phyloP scores from a whole-genome alignment of 2,113 vertebrate genomes.

The Ptilorrhoa leucosticta region DNA sequence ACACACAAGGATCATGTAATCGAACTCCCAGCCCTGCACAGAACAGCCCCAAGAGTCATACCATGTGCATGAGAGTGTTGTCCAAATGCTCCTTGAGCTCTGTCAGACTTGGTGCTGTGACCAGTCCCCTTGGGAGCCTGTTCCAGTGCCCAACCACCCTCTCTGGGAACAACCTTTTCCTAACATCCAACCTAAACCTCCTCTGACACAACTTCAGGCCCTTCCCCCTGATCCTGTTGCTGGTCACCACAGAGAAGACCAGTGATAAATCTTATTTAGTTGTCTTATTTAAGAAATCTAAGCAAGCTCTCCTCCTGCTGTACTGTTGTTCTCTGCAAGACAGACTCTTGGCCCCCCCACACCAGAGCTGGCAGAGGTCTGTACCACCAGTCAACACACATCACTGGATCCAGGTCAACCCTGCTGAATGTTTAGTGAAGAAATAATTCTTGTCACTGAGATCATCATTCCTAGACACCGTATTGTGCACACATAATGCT shows the following conservation, averaged over 20 bases:
- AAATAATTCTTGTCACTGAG: background rate
- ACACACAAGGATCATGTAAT: background rate
- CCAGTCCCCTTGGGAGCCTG: background rate
- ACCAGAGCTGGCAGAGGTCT: background rate
- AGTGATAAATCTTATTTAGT: background rate
- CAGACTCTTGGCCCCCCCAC: accelerated
- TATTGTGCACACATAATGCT: background rate
- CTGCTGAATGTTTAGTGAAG: background rate
- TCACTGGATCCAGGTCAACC: background rate
- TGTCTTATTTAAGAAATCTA: background rate
- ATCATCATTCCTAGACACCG: background rate
- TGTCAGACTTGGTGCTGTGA: background rate
- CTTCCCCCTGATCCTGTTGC: background rate
- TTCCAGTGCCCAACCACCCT: background rate
- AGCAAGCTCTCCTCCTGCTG: background rate
- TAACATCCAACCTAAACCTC: background rate
- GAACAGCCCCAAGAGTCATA: background rate
- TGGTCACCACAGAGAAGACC: background rate
- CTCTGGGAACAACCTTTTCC: background rate
- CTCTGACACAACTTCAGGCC: background rate
- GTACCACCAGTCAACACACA: background rate
- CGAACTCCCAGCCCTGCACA: background rate
- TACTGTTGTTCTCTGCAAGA: background rate
- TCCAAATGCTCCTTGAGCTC: background rate
- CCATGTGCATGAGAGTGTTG: background rate